Percentiles rank a stretch among this genome's conserved stretches.
Evolutionary conservation across 2,888 invertebrate genomes (phyloP).

Genomic region (Heliothis peltigera): DNA sequence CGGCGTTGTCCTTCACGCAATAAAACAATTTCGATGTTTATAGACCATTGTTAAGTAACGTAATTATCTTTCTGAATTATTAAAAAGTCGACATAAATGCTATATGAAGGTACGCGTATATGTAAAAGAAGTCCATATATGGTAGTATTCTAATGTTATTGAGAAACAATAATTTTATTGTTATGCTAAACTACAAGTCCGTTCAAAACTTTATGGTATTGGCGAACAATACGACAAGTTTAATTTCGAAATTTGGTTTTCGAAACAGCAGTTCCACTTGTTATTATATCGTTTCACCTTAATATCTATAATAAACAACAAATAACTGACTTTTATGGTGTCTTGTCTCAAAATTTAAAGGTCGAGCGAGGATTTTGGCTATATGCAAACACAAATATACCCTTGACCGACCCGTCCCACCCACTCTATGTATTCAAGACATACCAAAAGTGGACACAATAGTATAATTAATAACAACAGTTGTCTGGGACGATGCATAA

Average conservation of each 20-base stretch:
- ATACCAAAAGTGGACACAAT: conserved; percentile 76
- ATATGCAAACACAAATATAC: conserved; percentile 65
- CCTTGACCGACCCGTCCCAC: conserved; percentile 79
- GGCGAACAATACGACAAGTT: conserved; percentile 44
- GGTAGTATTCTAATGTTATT: conserved; percentile 2
- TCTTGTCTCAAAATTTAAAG: conserved; percentile 58
- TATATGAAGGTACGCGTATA: too few species aligned
- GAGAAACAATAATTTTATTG: conserved; percentile 16
- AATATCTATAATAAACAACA: conserved; percentile 57
- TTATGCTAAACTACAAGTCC: conserved; percentile 25
- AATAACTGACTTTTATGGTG: conserved; percentile 61
- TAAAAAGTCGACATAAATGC: too few species aligned
- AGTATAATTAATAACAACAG: conserved; percentile 76
- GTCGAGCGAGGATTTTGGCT: conserved; percentile 65
- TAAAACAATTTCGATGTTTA: too few species aligned
- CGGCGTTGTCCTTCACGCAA: too few species aligned
- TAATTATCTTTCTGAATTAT: too few species aligned
- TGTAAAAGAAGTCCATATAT: too few species aligned
- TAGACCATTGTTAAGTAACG: too few species aligned
- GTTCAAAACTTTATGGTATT: conserved; percentile 38
- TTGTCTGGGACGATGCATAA: conserved; percentile 71
- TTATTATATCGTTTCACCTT: conserved; percentile 57
- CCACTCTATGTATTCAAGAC: conserved; percentile 73
- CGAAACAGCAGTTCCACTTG: conserved; percentile 41
- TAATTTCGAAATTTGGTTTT: conserved; percentile 48